These are phyloP conservation scores for Exocentrus adspersus DNA, from an alignment of 2,888 invertebrate species.

Conservation along the genomic window DNA sequence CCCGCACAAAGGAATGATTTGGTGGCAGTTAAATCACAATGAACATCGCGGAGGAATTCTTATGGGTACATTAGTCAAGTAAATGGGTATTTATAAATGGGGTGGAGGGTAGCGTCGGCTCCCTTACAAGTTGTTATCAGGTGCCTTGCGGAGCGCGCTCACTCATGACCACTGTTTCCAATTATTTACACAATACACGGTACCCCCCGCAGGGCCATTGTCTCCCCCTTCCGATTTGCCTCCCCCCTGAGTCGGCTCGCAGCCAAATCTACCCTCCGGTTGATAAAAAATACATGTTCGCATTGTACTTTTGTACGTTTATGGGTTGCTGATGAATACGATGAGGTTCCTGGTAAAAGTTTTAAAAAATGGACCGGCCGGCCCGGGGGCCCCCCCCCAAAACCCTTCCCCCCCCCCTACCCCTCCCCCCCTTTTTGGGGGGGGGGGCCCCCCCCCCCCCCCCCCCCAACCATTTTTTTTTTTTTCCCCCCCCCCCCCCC, in stretches of 20 bases:
- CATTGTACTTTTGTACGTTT: conserved; percentile 33
- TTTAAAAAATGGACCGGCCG: not conserved
- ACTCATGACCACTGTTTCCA: conserved; percentile 60
- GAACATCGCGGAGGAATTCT: conserved; percentile 53
- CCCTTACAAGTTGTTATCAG: conserved; percentile 55
- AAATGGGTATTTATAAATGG: conserved; percentile 56
- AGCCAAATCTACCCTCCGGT: conserved; percentile 27
- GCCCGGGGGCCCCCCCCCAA: too few relatives aligned
- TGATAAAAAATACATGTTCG: conserved; percentile 43
- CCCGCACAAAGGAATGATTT: conserved; percentile 38
- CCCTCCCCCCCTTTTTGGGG: too few relatives aligned
- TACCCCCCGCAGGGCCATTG: conserved; percentile 51
- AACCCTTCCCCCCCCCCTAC: too few relatives aligned
- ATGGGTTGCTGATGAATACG: conserved; percentile 29
- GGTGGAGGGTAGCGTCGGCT: conserved; percentile 33
- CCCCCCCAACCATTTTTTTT: too few relatives aligned
- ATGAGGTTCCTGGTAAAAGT: conserved; percentile 4
- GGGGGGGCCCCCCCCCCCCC: too few relatives aligned
- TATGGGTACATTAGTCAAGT: conserved; percentile 58
- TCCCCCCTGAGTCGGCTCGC: conserved; percentile 24
- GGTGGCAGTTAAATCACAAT: conserved; percentile 53
- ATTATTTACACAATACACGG: conserved; percentile 59
- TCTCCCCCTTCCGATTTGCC: conserved; percentile 42
- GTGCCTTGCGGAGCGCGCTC: conserved; percentile 51
- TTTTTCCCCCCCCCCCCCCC: too few relatives aligned